Percentiles rank a stretch among this genome's conserved stretches.
phyloP scores from a whole-genome alignment of 64 coral and sea anemone species.

The Acropora tenuis region DNA sequence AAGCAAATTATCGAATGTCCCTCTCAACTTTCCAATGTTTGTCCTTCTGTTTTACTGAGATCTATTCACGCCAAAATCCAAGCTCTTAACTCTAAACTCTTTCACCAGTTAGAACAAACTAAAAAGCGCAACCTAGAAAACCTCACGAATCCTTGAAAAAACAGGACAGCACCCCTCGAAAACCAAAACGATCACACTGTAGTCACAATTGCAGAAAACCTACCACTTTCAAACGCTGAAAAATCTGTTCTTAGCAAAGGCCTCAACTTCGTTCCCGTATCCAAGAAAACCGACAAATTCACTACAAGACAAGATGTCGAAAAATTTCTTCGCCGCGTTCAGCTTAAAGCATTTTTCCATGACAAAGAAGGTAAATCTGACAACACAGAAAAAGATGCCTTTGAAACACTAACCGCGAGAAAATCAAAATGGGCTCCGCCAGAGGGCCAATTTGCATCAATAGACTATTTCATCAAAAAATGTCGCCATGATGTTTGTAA shows the following conservation, averaged over 20 bases:
- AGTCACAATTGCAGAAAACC: constrained; percentile 65
- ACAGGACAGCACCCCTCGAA: background rate
- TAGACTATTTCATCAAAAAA: constrained; percentile 56
- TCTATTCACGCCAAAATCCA: constrained; percentile 57
- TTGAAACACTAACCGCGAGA: constrained; percentile 24
- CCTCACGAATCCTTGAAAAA: background rate
- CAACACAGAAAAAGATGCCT: constrained; percentile 10
- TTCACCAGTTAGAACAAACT: constrained; percentile 19
- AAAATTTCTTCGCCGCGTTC: constrained; percentile 24
- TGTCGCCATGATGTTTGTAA: constrained; percentile 27
- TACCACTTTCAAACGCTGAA: constrained; percentile 61
- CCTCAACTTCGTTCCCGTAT: constrained; percentile 56
- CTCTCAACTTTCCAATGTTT: constrained; percentile 31
- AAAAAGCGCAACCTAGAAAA: constrained; percentile 27
- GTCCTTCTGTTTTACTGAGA: constrained; percentile 32
- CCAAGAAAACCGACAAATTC: constrained; percentile 56
- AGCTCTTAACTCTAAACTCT: constrained; percentile 43
- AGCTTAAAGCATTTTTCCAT: constrained; percentile 59
- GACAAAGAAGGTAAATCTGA: constrained; percentile 41
- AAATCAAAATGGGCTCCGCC: constrained; percentile 53
- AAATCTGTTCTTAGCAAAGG: constrained; percentile 57
- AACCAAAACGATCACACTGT: constrained; percentile 40
- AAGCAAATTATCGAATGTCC: constrained; percentile 15
- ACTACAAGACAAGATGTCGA: constrained; percentile 13
- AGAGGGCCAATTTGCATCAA: constrained; percentile 54